Conservation (phyloP, 1,140 invertebrate genomes). For the Drosophila fuyamai region DNA sequence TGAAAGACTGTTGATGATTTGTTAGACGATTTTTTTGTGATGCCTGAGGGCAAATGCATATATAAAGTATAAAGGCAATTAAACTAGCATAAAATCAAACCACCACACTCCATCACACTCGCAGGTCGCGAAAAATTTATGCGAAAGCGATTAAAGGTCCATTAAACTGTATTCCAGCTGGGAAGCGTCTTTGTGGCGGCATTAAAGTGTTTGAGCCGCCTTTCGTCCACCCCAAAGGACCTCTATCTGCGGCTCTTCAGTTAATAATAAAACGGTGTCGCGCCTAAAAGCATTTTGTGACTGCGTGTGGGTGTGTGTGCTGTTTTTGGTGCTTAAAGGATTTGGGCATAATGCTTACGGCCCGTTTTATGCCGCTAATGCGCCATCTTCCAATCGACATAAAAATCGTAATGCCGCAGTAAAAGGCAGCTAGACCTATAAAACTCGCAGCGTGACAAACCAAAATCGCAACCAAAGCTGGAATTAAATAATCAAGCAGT, state of each 20-base stretch:
- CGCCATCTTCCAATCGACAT: slow-evolving; percentile 72
- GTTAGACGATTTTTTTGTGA: too few species aligned
- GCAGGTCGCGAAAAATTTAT: slow-evolving; percentile 52
- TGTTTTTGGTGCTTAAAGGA: slow-evolving; percentile 66
- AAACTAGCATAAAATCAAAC: too few species aligned
- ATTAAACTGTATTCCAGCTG: slow-evolving; percentile 64
- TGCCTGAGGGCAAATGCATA: too few species aligned
- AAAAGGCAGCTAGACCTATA: slow-evolving; percentile 47
- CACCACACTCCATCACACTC: too few species aligned
- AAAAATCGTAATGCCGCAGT: slow-evolving; percentile 57
- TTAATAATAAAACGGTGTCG: slow-evolving; percentile 63
- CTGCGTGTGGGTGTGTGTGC: slow-evolving; percentile 6
- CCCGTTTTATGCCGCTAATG: slow-evolving; percentile 74
- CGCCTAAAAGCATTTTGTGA: slow-evolving; percentile 53
- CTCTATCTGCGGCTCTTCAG: slow-evolving; percentile 21
- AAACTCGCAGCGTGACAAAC: slow-evolving; percentile 55
- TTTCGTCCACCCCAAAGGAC: not conserved
- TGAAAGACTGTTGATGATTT: too few species aligned
- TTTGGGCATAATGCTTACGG: slow-evolving; percentile 64
- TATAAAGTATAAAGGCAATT: too few species aligned
- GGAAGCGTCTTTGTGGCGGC: slow-evolving; percentile 29
- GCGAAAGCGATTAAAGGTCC: slow-evolving; percentile 73
- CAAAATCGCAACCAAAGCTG: slow-evolving; percentile 38
- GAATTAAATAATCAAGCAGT: slow-evolving; percentile 25
- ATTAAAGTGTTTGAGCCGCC: slow-evolving; percentile 8